phyloP scores from a whole-genome alignment of 2,888 invertebrate species.

The Ornithoptera priamus region DNA sequence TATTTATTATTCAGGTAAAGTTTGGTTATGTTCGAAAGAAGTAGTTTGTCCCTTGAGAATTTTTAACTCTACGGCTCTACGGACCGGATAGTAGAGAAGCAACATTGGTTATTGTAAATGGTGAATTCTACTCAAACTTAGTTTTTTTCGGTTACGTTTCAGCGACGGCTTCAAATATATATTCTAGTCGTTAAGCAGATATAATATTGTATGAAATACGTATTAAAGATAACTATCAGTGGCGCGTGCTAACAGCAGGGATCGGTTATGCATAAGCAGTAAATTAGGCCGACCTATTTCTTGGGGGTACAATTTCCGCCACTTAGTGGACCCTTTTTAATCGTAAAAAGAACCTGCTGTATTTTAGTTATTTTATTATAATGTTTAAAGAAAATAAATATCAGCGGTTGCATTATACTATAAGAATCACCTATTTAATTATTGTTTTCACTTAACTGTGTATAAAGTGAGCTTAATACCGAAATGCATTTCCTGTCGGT shows the following conservation, averaged over 20 bases:
- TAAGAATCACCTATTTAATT: background rate
- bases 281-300: conserved; percentile 25
- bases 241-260: conserved; percentile 11
- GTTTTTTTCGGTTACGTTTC: too few relatives aligned
- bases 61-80: too few relatives aligned
- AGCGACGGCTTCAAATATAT: too few relatives aligned
- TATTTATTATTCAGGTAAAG: too few relatives aligned
- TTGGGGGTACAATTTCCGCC: conserved; percentile 25
- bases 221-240: conserved; percentile 10
- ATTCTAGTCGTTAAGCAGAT: too few relatives aligned
- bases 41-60: too few relatives aligned
- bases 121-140: too few relatives aligned
- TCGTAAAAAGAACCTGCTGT: background rate
- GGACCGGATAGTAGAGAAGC: too few relatives aligned
- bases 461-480: background rate
- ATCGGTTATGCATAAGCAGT: conserved; percentile 7
- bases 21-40: too few relatives aligned
- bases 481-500: background rate
- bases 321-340: conserved; percentile 6
- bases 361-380: background rate
- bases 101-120: too few relatives aligned
- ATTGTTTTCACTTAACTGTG: background rate
- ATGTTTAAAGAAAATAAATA: background rate
- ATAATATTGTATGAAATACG: background rate
- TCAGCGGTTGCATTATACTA: background rate